Percentiles rank a stretch among this genome's conserved stretches.
Evolutionary conservation across 2,888 invertebrate genomes (phyloP).

Genomic region (Laspeyria flexula): DNA sequence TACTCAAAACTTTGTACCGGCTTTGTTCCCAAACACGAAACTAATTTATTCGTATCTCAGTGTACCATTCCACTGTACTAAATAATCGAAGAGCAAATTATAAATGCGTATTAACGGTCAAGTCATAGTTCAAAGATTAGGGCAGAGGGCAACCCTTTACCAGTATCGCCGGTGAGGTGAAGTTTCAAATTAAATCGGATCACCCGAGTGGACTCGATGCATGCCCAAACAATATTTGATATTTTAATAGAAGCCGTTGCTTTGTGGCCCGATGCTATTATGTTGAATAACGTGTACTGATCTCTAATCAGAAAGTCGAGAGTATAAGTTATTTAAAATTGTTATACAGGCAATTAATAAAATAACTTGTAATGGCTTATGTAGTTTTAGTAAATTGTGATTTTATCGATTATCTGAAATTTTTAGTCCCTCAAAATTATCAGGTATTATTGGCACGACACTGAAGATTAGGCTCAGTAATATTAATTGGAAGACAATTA

Average conservation of each 20-base stretch:
- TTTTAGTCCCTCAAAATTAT: too few relatives aligned
- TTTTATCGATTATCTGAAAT: too few relatives aligned
- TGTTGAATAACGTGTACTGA: slow-evolving; percentile 6
- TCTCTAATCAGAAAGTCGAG: not conserved
- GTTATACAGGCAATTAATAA: not conserved
- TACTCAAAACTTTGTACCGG: slow-evolving; percentile 79
- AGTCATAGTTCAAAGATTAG: slow-evolving; percentile 86
- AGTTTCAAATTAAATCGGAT: slow-evolving; percentile 77
- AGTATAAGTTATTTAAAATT: not conserved
- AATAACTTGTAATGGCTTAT: too few relatives aligned
- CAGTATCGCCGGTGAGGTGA: slow-evolving; percentile 68
- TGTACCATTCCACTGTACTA: slow-evolving; percentile 75
- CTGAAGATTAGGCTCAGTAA: too few relatives aligned
- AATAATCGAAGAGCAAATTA: slow-evolving; percentile 85
- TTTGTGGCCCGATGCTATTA: slow-evolving; percentile 38
- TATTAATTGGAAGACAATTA: too few relatives aligned
- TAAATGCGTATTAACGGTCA: slow-evolving; percentile 86
- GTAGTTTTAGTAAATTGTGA: too few relatives aligned
- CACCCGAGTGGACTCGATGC: slow-evolving; percentile 63
- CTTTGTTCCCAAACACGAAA: slow-evolving; percentile 84
- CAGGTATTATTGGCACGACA: too few relatives aligned
- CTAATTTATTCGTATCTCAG: slow-evolving; percentile 84
- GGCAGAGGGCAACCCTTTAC: slow-evolving; percentile 82
- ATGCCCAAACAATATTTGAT: slow-evolving; percentile 68
- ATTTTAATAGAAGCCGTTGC: slow-evolving; percentile 69